Percentiles rank a stretch among this genome's conserved stretches.
Evolutionary conservation across 2,113 vertebrate species (phyloP).

Genomic region (Corythoichthys haematopterus): DNA sequence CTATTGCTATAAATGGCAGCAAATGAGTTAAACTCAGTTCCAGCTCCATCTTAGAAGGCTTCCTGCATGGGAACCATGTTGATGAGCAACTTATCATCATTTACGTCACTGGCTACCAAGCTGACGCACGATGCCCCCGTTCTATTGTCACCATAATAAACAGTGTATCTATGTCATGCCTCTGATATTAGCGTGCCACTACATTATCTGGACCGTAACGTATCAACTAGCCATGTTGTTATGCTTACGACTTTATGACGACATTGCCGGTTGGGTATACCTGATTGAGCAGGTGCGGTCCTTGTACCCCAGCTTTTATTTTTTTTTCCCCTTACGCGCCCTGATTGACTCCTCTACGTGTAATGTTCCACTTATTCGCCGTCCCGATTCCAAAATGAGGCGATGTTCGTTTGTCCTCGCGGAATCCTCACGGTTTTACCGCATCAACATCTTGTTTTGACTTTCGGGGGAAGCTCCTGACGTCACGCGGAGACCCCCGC

Average conservation of each 20-base stretch:
- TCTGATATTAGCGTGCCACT: too few relatives aligned
- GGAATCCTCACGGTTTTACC: conserved; percentile 45
- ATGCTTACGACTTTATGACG: background rate
- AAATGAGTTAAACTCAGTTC: background rate
- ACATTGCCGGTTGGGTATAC: conserved; percentile 34
- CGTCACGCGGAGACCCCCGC: conserved; percentile 64
- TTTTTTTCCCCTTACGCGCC: background rate
- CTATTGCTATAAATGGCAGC: background rate
- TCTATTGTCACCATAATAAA: background rate
- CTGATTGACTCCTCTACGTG: background rate
- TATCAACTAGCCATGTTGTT: background rate
- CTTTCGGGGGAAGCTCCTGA: conserved; percentile 78
- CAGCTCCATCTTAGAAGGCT: background rate
- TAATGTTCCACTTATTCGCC: background rate
- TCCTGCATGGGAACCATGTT: background rate
- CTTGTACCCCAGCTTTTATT: conserved; percentile 16
- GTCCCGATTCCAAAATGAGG: background rate
- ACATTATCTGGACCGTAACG: background rate
- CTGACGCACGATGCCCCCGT: conserved; percentile 27
- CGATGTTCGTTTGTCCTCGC: conserved; percentile 4
- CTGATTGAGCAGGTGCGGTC: conserved; percentile 53
- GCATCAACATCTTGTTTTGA: conserved; percentile 70
- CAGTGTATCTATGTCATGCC: background rate
- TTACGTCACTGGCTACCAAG: conserved; percentile 37
- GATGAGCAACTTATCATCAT: conserved; percentile 17